A percentile compares a stretch with the other conserved stretches of the same genome.
phyloP scores from a whole-genome alignment of 2,113 vertebrate genomes.

The Dicerorhinus sumatrensis region DNA sequence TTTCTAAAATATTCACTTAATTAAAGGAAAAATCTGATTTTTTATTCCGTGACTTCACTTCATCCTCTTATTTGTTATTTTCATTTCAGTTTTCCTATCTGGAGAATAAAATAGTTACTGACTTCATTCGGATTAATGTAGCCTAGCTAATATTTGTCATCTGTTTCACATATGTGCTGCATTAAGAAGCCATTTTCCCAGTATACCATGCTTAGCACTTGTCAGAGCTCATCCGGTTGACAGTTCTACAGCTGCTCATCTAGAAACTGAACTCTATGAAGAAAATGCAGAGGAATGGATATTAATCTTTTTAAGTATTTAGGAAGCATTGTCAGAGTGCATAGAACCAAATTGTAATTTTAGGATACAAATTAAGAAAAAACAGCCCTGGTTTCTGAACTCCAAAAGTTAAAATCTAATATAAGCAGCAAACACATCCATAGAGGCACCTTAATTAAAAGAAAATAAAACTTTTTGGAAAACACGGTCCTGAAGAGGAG shows the following conservation, averaged over 20 bases:
- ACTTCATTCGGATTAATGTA: background rate
- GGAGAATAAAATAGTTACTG: background rate
- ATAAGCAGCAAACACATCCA: background rate
- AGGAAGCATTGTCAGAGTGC: background rate
- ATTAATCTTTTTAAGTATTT: background rate
- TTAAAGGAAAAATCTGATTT: background rate
- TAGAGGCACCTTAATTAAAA: background rate
- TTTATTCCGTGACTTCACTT: background rate
- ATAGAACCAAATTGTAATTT: background rate
- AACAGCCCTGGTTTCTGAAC: background rate
- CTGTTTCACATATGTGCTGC: background rate
- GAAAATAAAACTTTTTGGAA: background rate
- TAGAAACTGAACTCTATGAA: background rate
- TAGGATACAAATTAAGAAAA: constrained; percentile 43
- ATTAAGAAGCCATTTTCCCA: background rate
- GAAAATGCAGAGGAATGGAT: constrained; percentile 32
- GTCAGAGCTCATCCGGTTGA: background rate
- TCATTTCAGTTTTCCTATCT: background rate
- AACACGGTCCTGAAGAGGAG: background rate
- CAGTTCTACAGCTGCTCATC: background rate
- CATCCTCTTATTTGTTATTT: background rate
- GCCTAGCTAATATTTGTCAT: background rate
- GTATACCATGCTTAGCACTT: background rate
- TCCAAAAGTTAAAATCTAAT: background rate
- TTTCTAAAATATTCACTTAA: constrained; percentile 27